A percentile compares a stretch with the other conserved stretches of the same genome.
phyloP scores from a whole-genome alignment of 2,888 invertebrate genomes.

The Entomobrya proxima region DNA sequence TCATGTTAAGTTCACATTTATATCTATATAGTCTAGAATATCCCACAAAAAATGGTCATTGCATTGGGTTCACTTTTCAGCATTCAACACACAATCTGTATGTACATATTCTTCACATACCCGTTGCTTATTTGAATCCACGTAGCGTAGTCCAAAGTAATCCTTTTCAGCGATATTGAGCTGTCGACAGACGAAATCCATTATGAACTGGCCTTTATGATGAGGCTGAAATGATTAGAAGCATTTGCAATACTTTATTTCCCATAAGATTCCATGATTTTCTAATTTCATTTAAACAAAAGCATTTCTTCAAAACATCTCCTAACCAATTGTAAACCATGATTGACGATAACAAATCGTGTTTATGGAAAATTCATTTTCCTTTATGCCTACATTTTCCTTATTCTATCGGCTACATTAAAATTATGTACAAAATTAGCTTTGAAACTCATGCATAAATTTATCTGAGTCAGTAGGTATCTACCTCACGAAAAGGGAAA shows the following conservation, averaged over 20 bases:
- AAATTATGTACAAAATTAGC: too few species aligned
- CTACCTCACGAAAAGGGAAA: too few species aligned
- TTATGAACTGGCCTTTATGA: slow-evolving; percentile 91
- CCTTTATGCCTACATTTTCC: too few species aligned
- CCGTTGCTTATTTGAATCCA: slow-evolving; percentile 91
- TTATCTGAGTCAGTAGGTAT: too few species aligned
- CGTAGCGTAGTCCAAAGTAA: slow-evolving; percentile 95
- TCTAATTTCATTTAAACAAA: not conserved
- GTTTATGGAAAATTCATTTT: too few species aligned
- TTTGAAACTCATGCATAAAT: too few species aligned
- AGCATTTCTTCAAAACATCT: not conserved
- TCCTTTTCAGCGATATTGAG: slow-evolving; percentile 94
- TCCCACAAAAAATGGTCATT: not conserved
- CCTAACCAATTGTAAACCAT: not conserved
- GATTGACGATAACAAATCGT: too few species aligned
- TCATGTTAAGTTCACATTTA: too few species aligned
- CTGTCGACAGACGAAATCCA: slow-evolving; percentile 93
- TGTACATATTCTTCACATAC: slow-evolving; percentile 80
- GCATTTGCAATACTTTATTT: slow-evolving; percentile 5
- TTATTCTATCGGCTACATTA: too few species aligned
- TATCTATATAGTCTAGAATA: too few species aligned
- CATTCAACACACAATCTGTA: not conserved
- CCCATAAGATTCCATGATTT: slow-evolving; percentile 33
- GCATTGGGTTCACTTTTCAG: too few species aligned
- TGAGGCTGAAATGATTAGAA: slow-evolving; percentile 83